Evolutionary conservation across 2,888 invertebrate genomes (phyloP).

Genomic region (Mesorhabditis spiculigera): DNA sequence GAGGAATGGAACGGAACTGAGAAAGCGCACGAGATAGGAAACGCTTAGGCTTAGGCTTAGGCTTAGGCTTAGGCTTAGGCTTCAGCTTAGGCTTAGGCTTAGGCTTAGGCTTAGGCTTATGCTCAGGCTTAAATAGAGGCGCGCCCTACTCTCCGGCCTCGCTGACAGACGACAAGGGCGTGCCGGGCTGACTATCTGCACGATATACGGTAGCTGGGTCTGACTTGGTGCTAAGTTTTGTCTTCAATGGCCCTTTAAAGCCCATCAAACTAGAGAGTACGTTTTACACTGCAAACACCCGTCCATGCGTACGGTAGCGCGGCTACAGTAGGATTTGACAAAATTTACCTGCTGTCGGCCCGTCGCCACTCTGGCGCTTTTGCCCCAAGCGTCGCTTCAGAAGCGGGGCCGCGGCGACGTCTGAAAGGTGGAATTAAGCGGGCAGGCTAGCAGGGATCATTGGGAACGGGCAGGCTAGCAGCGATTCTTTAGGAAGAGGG

Average conservation of each 20-base stretch:
- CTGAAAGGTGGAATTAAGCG: neutral
- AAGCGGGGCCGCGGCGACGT: slow-evolving; percentile 36
- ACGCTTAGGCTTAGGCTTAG: too few relatives aligned
- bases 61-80: too few relatives aligned
- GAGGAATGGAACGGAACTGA: too few relatives aligned
- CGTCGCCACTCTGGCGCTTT: slow-evolving; percentile 36
- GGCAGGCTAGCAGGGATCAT: too few relatives aligned
- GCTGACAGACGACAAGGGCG: slow-evolving; percentile 11
- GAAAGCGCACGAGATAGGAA: too few relatives aligned
- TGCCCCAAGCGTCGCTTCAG: slow-evolving; percentile 46
- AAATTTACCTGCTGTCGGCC: neutral
- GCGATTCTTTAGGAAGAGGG: slow-evolving; percentile 60
- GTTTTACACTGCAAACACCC: neutral
- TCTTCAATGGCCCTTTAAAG: neutral
- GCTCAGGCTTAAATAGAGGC: too few relatives aligned
- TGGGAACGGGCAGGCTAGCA: too few relatives aligned
- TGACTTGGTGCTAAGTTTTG: neutral
- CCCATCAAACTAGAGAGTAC: neutral
- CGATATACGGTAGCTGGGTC: neutral
- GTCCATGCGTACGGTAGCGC: neutral
- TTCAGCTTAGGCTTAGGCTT: too few relatives aligned
- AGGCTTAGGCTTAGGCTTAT: too few relatives aligned
- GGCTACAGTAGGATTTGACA: neutral
- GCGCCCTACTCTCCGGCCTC: slow-evolving; percentile 6
- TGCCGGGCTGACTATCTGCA: neutral